Evolutionary conservation across 2,888 invertebrate genomes (phyloP), one percentile per base, ranked within the genome.

Genomic region (Eurytoma adleriae): DNA sequence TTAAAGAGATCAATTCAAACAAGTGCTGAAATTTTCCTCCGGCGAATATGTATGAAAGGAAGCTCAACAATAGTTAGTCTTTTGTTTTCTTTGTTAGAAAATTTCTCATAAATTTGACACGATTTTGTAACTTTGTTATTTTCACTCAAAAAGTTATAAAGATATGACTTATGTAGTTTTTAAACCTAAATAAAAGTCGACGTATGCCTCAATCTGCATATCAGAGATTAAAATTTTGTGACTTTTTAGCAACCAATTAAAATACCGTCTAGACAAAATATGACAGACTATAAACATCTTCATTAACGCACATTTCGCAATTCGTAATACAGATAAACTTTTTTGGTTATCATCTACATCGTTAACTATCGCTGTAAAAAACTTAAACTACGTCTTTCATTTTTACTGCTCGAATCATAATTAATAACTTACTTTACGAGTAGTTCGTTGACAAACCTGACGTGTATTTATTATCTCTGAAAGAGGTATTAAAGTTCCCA

Each of bases 1-100:
- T 80, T 68, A 73, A 80, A 80, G 76, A 72, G 64, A 77, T 80
- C 76, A 73, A 77, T 77, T 77, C 64, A 77, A 80, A 54, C 56
- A 27, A 76, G 68, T 20, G 67, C 67, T 69, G 59, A 70, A 70
- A 70, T 66, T 70, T 75, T 59, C 52, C 24, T 69, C 56, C 62
- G 73, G 71, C 56, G 66, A 71, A 68, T 27, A 18, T 40, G 40
- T 27, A 27, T 68, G 48, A 54, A 68, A 68, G n/a, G 4, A 50
- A 30, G 5, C 16, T 30, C n/a, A 16, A 59, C 48, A 7, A 59
- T 4, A 48, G 57, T 24, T 40, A 71, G 16, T n/a, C 30, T 14
- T 48, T 59, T 48, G 30, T 59, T 48, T 59, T 71, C 20, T 71
- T 71, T 59, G 40, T 48, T 18, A 13, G 20, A 20, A 16, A 40